These are phyloP conservation scores for Rhinoraja longicauda DNA, from an alignment of 2,797 vertebrate genomes.

Conservation along the genomic window DNA sequence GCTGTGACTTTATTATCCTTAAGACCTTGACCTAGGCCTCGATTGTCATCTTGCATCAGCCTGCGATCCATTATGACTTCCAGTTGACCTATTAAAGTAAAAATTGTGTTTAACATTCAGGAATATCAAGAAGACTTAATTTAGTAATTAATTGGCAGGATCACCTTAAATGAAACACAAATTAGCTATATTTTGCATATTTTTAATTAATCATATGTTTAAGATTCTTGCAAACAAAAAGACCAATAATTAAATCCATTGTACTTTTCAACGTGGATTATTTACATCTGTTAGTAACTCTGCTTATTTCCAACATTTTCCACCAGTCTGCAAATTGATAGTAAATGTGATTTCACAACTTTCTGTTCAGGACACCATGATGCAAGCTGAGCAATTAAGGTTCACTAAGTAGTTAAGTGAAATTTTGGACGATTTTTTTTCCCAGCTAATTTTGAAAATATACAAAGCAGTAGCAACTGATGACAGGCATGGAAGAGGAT, in stretches of 20 bases:
- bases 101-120: neutral
- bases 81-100: slow-evolving; percentile 66
- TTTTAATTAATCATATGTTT: neutral
- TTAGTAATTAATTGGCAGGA: neutral
- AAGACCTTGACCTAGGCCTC: slow-evolving; percentile 84
- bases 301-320: neutral
- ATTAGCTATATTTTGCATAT: neutral
- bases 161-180: neutral
- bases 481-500: neutral
- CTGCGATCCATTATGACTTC: slow-evolving; percentile 87
- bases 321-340: neutral
- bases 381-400: neutral
- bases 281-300: neutral
- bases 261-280: neutral
- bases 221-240: neutral
- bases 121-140: neutral
- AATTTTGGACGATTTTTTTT: too few species aligned
- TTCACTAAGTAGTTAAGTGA: slow-evolving; percentile 11
- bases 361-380: neutral
- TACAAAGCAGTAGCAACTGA: neutral
- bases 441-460: too few species aligned
- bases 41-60: slow-evolving; percentile 89
- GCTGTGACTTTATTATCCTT: slow-evolving; percentile 85
- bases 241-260: neutral
- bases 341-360: neutral